phyloP scores from a whole-genome alignment of 2,797 vertebrate species.

The Salarias fasciatus region DNA sequence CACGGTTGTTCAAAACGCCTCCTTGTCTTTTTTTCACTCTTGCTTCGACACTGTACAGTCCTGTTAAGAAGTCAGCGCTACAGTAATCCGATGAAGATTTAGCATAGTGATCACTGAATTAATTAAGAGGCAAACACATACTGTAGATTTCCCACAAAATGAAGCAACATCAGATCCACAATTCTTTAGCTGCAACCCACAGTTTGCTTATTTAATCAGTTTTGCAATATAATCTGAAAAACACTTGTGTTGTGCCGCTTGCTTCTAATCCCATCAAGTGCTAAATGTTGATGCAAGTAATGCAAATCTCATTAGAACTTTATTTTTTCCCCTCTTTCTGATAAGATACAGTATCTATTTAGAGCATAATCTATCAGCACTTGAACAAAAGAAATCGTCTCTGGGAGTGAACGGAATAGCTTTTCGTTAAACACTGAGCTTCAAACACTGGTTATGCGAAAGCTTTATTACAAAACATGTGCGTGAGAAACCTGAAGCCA shows the following conservation, averaged over 20 bases:
- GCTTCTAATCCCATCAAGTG: not conserved
- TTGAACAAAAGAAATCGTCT: not conserved
- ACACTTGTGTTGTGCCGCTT: not conserved
- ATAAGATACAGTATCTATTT: no score
- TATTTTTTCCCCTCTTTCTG: not conserved
- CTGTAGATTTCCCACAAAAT: not conserved
- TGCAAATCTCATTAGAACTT: not conserved
- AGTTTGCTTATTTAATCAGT: not conserved
- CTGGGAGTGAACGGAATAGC: conserved; percentile 5
- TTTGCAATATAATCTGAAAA: not conserved
- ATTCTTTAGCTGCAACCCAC: not conserved
- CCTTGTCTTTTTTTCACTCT: no score
- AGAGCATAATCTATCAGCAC: not conserved
- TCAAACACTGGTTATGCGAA: not conserved
- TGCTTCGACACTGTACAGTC: no score
- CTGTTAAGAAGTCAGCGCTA: no score
- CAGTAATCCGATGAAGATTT: not conserved
- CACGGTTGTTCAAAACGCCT: no score
- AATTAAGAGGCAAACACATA: not conserved
- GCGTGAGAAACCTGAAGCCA: conserved; percentile 21
- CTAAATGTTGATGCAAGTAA: not conserved
- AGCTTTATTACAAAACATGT: conserved; percentile 17
- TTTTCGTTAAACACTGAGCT: conserved; percentile 13
- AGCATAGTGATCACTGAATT: not conserved
- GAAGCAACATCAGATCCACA: not conserved